These are phyloP conservation scores for Loxodonta africana DNA, from an alignment of 2,113 vertebrate genomes.

Conservation along the genomic window DNA sequence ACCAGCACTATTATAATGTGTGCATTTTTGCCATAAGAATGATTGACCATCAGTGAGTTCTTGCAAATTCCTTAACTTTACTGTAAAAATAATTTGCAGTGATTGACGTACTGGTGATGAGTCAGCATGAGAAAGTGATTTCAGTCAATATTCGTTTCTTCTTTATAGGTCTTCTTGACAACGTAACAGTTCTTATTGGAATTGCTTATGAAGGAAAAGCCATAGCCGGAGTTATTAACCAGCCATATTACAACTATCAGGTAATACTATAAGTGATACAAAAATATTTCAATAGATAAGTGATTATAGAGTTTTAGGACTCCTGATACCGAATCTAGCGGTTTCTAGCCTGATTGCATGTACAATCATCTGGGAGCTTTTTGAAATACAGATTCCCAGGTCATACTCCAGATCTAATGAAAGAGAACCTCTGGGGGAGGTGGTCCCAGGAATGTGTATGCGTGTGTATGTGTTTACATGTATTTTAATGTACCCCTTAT, in stretches of 20 bases:
- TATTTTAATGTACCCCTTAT: neutral
- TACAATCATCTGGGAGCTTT: neutral
- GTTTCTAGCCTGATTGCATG: neutral
- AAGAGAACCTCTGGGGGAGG: neutral
- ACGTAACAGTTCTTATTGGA: conserved; percentile 98
- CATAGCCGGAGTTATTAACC: conserved; percentile 98
- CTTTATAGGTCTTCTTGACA: conserved; percentile 95
- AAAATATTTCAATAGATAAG: neutral
- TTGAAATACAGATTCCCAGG: neutral
- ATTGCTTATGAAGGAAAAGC: conserved; percentile 96
- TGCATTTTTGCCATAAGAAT: neutral
- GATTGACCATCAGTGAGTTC: neutral
- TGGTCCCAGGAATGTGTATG: neutral
- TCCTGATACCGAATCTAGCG: neutral
- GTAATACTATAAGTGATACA: conserved; percentile 85
- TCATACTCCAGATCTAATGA: neutral
- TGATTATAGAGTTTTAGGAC: neutral
- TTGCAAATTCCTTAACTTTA: neutral
- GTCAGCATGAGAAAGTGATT: neutral
- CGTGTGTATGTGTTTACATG: neutral
- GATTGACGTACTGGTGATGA: neutral
- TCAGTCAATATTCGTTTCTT: conserved; percentile 39
- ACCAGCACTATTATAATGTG: neutral
- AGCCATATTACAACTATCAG: conserved; percentile 99
- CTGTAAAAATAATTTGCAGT: conserved; percentile 2